phyloP scores from a whole-genome alignment of 2,888 invertebrate genomes.

The Microctonus brassicae region DNA sequence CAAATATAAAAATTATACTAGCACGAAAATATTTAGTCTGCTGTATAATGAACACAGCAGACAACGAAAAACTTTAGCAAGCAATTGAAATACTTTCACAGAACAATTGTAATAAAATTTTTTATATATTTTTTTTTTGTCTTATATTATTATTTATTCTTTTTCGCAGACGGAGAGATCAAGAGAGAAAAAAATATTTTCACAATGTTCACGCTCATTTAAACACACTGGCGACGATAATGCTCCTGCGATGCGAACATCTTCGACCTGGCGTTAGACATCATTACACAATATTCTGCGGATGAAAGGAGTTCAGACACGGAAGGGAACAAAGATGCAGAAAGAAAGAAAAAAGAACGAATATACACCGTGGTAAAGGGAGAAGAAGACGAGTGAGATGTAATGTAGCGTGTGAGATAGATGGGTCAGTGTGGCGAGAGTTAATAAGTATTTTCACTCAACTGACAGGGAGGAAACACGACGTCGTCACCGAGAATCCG shows the following conservation, averaged over 20 bases:
- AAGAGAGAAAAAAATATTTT: conserved; percentile 32
- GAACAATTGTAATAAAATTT: too few relatives aligned
- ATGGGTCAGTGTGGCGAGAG: conserved; percentile 58
- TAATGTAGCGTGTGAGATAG: conserved; percentile 67
- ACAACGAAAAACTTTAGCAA: too few relatives aligned
- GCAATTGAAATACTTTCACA: too few relatives aligned
- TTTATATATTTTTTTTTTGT: background rate
- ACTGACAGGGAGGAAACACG: conserved; percentile 28
- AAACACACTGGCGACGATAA: conserved; percentile 28
- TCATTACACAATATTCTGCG: conserved; percentile 62
- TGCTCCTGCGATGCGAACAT: conserved; percentile 43
- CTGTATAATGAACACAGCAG: background rate
- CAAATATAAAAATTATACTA: background rate
- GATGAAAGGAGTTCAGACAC: conserved; percentile 45
- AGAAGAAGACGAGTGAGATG: conserved; percentile 44
- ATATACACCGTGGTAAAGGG: too few relatives aligned
- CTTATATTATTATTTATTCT: background rate
- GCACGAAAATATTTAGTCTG: background rate
- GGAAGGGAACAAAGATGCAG: conserved; percentile 29
- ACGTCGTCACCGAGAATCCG: background rate
- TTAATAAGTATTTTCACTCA: conserved; percentile 62
- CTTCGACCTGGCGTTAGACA: conserved; percentile 57
- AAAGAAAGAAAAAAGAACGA: too few relatives aligned
- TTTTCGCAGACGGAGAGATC: background rate
- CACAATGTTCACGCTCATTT: conserved; percentile 35